Conservation (phyloP, 2,888 invertebrate species). For the Ophion ellenae region DNA sequence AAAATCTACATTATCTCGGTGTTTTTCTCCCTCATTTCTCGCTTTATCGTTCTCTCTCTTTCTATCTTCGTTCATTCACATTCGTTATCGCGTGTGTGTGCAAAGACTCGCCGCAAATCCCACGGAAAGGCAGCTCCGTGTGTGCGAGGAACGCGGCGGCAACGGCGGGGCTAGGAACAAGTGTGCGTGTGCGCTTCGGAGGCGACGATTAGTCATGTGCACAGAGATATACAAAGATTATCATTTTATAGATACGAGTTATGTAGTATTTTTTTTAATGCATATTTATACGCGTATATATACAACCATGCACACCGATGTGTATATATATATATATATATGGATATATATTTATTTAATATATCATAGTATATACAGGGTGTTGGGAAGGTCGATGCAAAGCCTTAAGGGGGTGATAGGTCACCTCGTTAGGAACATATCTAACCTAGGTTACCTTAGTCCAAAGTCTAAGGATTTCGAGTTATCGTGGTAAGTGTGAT, state of each 20-base stretch:
- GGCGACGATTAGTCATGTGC: constrained; percentile 57
- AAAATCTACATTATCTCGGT: background rate
- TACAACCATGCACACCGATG: background rate
- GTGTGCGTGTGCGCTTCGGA: constrained; percentile 44
- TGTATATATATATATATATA: background rate
- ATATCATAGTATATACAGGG: constrained; percentile 7
- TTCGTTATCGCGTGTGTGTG: constrained; percentile 13
- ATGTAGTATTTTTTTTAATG: constrained; percentile 28
- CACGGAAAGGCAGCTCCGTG: constrained; percentile 22
- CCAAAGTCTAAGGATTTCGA: too few relatives aligned
- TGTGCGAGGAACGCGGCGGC: constrained; percentile 29
- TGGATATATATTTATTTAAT: background rate
- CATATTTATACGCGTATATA: constrained; percentile 32
- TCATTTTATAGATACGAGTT: constrained; percentile 13
- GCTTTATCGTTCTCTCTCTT: background rate
- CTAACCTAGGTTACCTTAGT: too few relatives aligned
- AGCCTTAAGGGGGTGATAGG: too few relatives aligned
- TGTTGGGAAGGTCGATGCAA: too few relatives aligned
- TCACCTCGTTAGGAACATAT: too few relatives aligned
- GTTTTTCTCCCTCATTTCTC: background rate
- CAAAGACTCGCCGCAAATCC: constrained; percentile 34
- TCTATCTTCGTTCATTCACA: constrained; percentile 14
- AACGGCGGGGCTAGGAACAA: constrained; percentile 40
- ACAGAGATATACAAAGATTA: constrained; percentile 65
- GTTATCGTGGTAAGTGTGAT: too few relatives aligned